Evolutionary conservation across 2,797 vertebrate genomes (phyloP).

Genomic region (Telmatherina bonti): DNA sequence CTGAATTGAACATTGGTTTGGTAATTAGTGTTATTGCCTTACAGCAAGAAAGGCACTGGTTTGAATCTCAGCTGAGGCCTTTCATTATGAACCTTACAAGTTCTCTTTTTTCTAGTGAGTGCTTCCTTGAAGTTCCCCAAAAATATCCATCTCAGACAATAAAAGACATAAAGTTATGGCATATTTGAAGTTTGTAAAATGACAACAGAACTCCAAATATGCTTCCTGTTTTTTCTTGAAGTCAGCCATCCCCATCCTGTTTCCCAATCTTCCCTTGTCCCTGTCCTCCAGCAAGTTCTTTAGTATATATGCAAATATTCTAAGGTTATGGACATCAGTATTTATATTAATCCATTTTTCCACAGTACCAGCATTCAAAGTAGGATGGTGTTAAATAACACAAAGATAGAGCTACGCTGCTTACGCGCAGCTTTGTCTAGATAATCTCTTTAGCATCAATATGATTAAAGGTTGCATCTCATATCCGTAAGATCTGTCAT

Average conservation of each 20-base stretch:
- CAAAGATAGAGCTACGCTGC: conserved; percentile 50
- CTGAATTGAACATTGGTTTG: too few relatives aligned
- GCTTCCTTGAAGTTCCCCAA: not conserved
- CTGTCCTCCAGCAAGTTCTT: conserved; percentile 35
- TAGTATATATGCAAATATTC: conserved; percentile 53
- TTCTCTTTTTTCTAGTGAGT: not conserved
- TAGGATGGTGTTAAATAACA: conserved; percentile 59
- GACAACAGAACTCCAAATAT: not conserved
- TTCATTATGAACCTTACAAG: not conserved
- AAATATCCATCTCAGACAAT: not conserved
- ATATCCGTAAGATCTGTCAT: conserved; percentile 64
- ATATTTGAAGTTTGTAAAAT: not conserved
- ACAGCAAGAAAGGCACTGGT: not conserved
- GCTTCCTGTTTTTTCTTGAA: not conserved
- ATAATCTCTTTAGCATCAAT: conserved; percentile 77
- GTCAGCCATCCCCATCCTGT: not conserved
- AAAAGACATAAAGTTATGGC: not conserved
- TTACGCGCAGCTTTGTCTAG: conserved; percentile 53
- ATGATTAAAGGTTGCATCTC: conserved; percentile 67
- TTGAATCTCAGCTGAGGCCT: not conserved
- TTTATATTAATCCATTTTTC: conserved; percentile 60
- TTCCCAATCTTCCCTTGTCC: conserved; percentile 15
- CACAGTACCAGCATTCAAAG: conserved; percentile 56
- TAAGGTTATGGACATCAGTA: conserved; percentile 52
- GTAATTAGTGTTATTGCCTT: not conserved